Evolutionary conservation across 2,113 vertebrate genomes (phyloP).

Genomic region (Sinocyclocheilus anshuiensis): DNA sequence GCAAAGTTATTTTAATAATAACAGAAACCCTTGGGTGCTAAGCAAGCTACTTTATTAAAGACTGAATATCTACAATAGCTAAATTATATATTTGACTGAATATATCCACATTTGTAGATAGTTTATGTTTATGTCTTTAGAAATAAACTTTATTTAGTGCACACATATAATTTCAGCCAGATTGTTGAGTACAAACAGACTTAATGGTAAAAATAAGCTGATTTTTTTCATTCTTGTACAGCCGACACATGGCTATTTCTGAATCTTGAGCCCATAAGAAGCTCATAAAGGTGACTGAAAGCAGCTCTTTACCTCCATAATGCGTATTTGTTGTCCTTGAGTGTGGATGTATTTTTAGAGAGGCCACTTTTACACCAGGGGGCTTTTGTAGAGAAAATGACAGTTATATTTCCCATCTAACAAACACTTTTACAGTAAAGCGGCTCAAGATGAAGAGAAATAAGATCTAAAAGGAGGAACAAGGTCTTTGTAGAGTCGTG

Average conservation of each 20-base stretch:
- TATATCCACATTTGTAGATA: background rate
- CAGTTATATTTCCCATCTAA: background rate
- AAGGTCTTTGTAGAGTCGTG: background rate
- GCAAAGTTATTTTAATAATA: constrained; percentile 16
- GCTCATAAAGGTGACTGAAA: constrained; percentile 10
- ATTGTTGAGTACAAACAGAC: background rate
- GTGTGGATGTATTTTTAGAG: constrained; percentile 34
- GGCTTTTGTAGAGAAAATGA: constrained; percentile 22
- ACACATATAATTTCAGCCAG: background rate
- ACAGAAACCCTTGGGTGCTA: constrained; percentile 12
- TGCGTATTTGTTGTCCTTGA: constrained; percentile 25
- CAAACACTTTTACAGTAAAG: background rate
- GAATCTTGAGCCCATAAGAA: background rate
- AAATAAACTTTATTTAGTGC: background rate
- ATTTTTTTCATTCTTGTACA: background rate
- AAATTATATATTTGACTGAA: background rate
- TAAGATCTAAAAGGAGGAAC: background rate
- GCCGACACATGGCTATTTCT: background rate
- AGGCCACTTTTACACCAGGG: background rate
- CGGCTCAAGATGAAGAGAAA: background rate
- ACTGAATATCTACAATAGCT: background rate
- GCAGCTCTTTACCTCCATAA: background rate
- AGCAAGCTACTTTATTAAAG: constrained; percentile 1
- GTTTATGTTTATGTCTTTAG: background rate
- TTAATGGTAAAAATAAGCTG: background rate